phyloP scores from a whole-genome alignment of 2,113 vertebrate genomes.

The Xenus cinereus region DNA sequence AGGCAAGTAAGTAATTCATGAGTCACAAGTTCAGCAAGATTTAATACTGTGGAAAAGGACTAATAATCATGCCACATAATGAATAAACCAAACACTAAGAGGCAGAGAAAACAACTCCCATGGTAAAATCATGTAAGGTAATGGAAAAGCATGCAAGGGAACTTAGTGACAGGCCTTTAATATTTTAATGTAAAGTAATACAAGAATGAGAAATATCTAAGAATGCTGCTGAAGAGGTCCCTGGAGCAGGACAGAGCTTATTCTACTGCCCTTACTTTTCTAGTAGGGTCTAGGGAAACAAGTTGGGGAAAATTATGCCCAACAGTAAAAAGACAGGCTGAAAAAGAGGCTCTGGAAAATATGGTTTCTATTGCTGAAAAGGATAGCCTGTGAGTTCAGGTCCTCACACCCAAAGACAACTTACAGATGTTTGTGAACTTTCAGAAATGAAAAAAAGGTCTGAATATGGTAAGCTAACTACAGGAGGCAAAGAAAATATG shows the following conservation, averaged over 20 bases:
- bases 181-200: constrained; percentile 15
- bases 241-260: neutral
- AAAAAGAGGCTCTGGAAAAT: neutral
- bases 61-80: neutral
- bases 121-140: neutral
- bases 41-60: neutral
- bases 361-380: neutral
- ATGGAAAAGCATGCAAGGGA: neutral
- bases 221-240: neutral
- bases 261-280: neutral
- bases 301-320: neutral
- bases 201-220: neutral
- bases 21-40: neutral
- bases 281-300: neutral
- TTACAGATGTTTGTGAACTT: neutral
- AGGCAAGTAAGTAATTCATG: neutral
- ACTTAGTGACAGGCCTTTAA: neutral
- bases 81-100: neutral
- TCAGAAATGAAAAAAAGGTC: neutral
- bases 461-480: neutral
- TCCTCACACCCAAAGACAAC: accelerated
- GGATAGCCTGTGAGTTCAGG: neutral
- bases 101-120: neutral
- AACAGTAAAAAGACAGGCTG: neutral
- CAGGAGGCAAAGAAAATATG: neutral